phyloP scores from a whole-genome alignment of 2,888 invertebrate species.

The Xestobium rufovillosum region DNA sequence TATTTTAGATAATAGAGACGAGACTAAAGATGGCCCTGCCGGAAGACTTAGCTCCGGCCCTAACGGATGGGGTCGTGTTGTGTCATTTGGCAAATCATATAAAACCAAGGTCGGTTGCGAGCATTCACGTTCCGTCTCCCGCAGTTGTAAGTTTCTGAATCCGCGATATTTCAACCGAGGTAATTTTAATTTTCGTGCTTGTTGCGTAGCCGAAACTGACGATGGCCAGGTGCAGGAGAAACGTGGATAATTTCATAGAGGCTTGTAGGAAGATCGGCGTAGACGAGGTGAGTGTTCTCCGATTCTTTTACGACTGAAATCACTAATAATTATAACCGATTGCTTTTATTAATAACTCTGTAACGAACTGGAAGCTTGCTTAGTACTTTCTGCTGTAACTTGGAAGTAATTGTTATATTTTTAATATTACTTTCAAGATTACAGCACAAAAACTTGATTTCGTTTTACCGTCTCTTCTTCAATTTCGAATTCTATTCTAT shows the following conservation, averaged over 20 bases:
- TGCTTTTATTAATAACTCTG: too few relatives aligned
- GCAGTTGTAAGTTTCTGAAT: slow-evolving; percentile 63
- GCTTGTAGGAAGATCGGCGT: slow-evolving; percentile 92
- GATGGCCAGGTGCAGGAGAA: slow-evolving; percentile 89
- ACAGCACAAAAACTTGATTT: too few relatives aligned
- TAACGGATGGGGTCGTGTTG: slow-evolving; percentile 87
- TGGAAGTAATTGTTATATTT: neutral
- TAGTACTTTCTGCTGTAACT: neutral
- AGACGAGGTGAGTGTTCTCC: slow-evolving; percentile 70
- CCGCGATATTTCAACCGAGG: slow-evolving; percentile 1
- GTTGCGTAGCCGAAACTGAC: slow-evolving; percentile 78
- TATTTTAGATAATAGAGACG: slow-evolving; percentile 89
- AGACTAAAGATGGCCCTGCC: slow-evolving; percentile 86
- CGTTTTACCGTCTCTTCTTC: too few relatives aligned
- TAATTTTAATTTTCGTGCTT: slow-evolving; percentile 4
- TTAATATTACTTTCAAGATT: neutral
- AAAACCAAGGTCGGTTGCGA: slow-evolving; percentile 81
- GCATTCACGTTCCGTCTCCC: slow-evolving; percentile 91
- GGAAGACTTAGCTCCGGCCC: slow-evolving; percentile 72
- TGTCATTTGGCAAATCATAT: slow-evolving; percentile 94
- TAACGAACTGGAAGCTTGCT: too few relatives aligned
- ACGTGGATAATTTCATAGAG: slow-evolving; percentile 92
- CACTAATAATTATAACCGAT: neutral
- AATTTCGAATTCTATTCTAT: too few relatives aligned
- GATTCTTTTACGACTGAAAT: too few relatives aligned